Base-by-base conservation (phyloP, 2,797 vertebrate species). In the Spinus olivaceus region DNA sequence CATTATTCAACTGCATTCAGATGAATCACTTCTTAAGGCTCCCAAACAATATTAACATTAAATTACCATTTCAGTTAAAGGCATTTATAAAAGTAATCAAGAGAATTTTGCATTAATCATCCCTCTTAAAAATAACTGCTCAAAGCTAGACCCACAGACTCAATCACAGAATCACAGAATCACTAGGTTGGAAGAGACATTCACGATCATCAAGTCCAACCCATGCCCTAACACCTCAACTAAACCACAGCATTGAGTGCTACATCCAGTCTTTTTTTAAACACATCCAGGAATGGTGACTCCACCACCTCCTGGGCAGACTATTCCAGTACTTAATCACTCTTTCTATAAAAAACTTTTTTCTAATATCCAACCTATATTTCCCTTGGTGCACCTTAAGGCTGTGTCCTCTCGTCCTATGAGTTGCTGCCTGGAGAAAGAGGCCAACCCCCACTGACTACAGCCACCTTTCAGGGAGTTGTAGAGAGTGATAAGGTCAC, bases 61-160 rank as follows among this genome's bases (percentile, higher is more conserved):
- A 18, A 53, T 90, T 78, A 92, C 64, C 35, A 51, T 70, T 92
- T 80, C 23, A 47, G 61, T 61, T 65, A 93, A 91, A 81, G 18
- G n/a, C 46, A 67, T 83, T 74, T 57, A 73, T 67, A 67, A 88
- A 73, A 90, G 42, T 20, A 88, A 67, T 60, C 17, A 82, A 82
- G 27, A 61, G 6, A 6, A 71, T 88, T 83, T 88, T 50, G 42
- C 11, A 27, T 92, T 88, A 72, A 86, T 50, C n/a, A 59, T 42
- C 8, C 18, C 11, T 90, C 18, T 51, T 20, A 85, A 81, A 88
- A 71, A 81, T 41, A 50, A 30, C 10, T 5, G 1, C 25, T 79
- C 35, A 76, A 79, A 92, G 66, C 42, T 46, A 76, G 39, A 65
- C 27, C 25, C 11, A 41, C 2, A 37, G n/a, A 47, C 17, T 63